A percentile compares a stretch with the other conserved stretches of the same genome.
Conservation (phyloP, 2,113 vertebrate species). For the Catharus minimus region DNA sequence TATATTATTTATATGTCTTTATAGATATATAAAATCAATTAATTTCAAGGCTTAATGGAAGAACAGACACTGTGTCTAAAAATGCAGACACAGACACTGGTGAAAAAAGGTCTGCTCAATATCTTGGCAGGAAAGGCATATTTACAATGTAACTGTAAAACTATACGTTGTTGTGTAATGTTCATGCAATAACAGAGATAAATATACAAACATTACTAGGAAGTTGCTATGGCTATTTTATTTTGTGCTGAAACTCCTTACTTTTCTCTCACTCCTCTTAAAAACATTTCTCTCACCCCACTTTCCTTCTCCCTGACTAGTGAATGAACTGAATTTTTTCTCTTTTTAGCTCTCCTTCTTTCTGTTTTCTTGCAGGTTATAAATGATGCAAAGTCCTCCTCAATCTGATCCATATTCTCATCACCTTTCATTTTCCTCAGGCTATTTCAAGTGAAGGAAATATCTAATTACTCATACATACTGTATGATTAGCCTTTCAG, state of each 20-base stretch:
- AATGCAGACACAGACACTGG: background rate
- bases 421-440: background rate
- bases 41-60: background rate
- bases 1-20: background rate
- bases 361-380: background rate
- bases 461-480: background rate
- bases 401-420: background rate
- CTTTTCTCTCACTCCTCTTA: background rate
- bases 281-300: background rate
- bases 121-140: background rate
- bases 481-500: background rate
- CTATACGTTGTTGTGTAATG: background rate
- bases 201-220: background rate
- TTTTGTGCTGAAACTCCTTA: background rate
- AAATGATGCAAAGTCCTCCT: background rate
- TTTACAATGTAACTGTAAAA: background rate
- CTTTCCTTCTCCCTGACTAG: background rate
- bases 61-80: background rate
- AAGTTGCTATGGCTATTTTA: background rate
- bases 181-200: background rate
- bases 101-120: background rate
- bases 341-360: background rate
- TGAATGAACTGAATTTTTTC: background rate
- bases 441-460: conserved; percentile 1
- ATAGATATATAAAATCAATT: background rate